Evolutionary conservation across 2,797 vertebrate genomes (phyloP), one percentile per base, ranked within the genome.

Genomic region (Vespertilio murinus): DNA sequence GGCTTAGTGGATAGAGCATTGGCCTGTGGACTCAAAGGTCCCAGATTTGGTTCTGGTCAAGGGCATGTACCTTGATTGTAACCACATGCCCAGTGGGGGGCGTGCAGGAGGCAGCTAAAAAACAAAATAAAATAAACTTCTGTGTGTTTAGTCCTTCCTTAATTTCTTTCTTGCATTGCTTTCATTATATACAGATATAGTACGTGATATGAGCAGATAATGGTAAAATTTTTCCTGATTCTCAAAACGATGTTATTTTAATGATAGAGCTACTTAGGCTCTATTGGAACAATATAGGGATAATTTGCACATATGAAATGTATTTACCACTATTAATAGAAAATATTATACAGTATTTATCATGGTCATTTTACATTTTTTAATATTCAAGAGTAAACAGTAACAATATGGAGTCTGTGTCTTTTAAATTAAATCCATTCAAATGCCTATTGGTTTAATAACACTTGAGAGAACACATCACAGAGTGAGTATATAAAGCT

Each of bases 391-490:
- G 81, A 35, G 23, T 33, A 49, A 85, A 71, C 12, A 75, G 17
- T 77, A 3, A 93, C 90, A 74, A 71, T 38, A n/a, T 47, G 79
- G 18, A 52, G 13, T 80, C 30, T 80, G 4, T 80, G 89, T 71
- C 42, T 86, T 78, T 71, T 54, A 30, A 65, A 47, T 16, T 75
- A 94, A 90, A 65, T 64, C 42, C 38, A 84, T 79, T 96, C 88
- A 86, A 83, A 94, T 75, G 18, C 3, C 17, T 82, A 12, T 74
- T 89, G 22, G 30, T 67, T 80, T 85, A 93, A 77, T 92, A 92
- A 75, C 11, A 56, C 28, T 91, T 87, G 42, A 94, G 70, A 59
- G 96, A 95, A 64, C 45, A 70, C 14, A 38, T 80, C n/a, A 17
- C 8, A n/a, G 8, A 79, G 17, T 2, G 28, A 11, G 23, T 71